phyloP scores from a whole-genome alignment of 2,113 vertebrate genomes.

The Sapajus apella region DNA sequence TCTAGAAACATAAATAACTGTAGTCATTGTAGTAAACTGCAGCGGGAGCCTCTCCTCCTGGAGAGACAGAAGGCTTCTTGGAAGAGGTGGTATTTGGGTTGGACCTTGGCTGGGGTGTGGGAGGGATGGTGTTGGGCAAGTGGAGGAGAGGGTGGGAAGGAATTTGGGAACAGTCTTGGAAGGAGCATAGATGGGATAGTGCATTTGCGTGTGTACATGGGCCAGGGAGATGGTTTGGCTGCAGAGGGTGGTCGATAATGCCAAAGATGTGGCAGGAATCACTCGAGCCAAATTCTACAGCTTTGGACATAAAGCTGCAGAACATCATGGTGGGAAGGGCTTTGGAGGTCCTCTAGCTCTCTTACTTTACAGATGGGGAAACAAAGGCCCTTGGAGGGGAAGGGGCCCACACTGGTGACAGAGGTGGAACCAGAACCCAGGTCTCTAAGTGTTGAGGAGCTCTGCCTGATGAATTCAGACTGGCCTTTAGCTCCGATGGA shows the following conservation, averaged over 20 bases:
- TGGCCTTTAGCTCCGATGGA: not conserved
- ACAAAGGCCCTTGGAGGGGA: not conserved
- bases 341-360: not conserved
- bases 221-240: not conserved
- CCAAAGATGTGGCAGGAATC: not conserved
- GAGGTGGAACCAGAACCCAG: not conserved
- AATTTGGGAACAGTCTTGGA: not conserved
- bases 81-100: not conserved
- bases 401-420: not conserved
- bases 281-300: not conserved
- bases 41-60: not conserved
- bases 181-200: not conserved
- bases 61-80: not conserved
- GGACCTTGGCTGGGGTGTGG: accelerated
- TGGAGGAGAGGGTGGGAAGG: not conserved
- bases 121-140: too few species aligned
- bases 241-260: accelerated
- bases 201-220: not conserved
- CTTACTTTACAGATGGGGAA: not conserved
- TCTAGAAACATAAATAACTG: not conserved
- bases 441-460: not conserved
- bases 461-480: not conserved
- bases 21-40: not conserved
- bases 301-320: not conserved
- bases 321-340: not conserved